Conservation (phyloP, 2,888 invertebrate species). For the Microctonus hyperodae region DNA sequence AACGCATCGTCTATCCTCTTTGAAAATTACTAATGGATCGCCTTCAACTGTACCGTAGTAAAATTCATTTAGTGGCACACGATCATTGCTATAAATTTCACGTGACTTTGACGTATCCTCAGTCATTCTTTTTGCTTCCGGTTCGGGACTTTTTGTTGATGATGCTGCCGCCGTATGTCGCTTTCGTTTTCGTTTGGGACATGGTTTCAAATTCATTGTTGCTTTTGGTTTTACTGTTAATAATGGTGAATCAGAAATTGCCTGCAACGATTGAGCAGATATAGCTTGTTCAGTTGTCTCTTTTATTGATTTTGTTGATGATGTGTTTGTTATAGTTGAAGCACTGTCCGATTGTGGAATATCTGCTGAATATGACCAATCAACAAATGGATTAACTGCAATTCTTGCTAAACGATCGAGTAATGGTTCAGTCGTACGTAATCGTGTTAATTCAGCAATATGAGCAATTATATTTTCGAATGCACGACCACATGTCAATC, state of each 20-base stretch:
- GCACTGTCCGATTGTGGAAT: background rate
- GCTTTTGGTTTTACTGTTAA: conserved; percentile 43
- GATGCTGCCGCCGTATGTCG: background rate
- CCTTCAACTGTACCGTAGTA: conserved; percentile 60
- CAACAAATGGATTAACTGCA: conserved; percentile 73
- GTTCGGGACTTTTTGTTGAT: conserved; percentile 63
- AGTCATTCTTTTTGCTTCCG: conserved; percentile 45
- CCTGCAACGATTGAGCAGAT: conserved; percentile 10
- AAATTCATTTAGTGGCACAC: conserved; percentile 50
- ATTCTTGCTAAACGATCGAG: conserved; percentile 62
- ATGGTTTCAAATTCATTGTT: conserved; percentile 50
- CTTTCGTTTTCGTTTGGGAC: conserved; percentile 52
- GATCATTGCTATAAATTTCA: conserved; percentile 44
- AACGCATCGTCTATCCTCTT: conserved; percentile 51
- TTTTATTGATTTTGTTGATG: conserved; percentile 6
- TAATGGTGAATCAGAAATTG: conserved; percentile 21
- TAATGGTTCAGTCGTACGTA: conserved; percentile 61
- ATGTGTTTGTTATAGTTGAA: conserved; percentile 18
- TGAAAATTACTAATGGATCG: conserved; percentile 43
- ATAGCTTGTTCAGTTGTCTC: background rate
- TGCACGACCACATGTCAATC: conserved; percentile 77
- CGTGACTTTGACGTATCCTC: conserved; percentile 42
- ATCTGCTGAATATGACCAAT: conserved; percentile 65
- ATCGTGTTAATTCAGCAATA: conserved; percentile 79
- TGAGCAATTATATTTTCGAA: conserved; percentile 84